phyloP scores from a whole-genome alignment of 2,113 vertebrate genomes.

The Oophaga pumilio region DNA sequence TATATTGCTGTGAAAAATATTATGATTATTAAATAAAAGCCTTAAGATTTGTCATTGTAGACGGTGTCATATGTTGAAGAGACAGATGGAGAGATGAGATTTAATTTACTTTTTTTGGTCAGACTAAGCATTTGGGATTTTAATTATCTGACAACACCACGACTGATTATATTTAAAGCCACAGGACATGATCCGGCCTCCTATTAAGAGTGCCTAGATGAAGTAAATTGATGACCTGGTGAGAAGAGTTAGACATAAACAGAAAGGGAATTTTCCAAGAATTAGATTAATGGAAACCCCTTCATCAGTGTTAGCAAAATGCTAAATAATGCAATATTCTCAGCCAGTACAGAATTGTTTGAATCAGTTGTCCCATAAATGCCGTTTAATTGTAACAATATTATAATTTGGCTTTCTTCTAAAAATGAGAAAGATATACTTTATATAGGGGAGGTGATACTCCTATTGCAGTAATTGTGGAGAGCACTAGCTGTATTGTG shows the following conservation, averaged over 20 bases:
- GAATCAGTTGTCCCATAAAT: not conserved
- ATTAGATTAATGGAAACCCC: too few species aligned
- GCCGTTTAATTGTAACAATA: not conserved
- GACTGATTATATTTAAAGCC: slow-evolving; percentile 16
- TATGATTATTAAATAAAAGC: not conserved
- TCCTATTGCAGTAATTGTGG: not conserved
- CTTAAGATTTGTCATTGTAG: not conserved
- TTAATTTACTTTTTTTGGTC: slow-evolving; percentile 7
- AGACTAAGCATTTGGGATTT: slow-evolving; percentile 7
- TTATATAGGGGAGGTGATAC: not conserved
- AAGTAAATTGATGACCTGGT: not conserved
- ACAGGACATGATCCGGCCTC: not conserved
- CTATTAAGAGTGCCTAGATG: not conserved
- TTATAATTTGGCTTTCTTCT: not conserved
- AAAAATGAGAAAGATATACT: not conserved
- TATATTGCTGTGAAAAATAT: not conserved
- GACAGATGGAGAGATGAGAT: slow-evolving; percentile 1
- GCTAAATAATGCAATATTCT: not conserved
- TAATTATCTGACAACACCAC: slow-evolving; percentile 1
- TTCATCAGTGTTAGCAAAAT: not conserved
- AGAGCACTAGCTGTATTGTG: too few species aligned
- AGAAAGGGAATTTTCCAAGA: too few species aligned
- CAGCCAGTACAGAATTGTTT: not conserved
- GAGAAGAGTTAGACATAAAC: not conserved
- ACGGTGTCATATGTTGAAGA: not conserved